Evolutionary conservation across 2,797 vertebrate genomes (phyloP).

Genomic region (Lindbergichthys nudifrons): DNA sequence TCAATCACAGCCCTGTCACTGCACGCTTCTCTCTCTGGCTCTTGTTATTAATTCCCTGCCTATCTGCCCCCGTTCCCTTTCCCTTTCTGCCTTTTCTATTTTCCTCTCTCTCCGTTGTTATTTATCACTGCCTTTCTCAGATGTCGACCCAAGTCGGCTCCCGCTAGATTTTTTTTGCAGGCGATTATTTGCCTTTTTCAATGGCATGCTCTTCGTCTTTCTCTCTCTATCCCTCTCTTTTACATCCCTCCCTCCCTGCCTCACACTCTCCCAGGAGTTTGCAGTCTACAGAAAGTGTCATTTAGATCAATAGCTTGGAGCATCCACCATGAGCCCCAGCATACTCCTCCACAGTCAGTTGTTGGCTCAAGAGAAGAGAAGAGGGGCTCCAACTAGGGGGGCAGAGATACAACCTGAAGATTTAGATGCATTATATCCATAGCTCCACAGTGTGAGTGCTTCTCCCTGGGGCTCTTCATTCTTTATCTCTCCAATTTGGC

Average conservation of each 20-base stretch:
- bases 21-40: constrained; percentile 12
- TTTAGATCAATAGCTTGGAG: constrained; percentile 73
- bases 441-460: constrained; percentile 20
- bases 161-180: constrained; percentile 30
- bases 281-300: constrained; percentile 66
- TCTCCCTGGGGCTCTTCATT: constrained; percentile 42
- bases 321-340: constrained; percentile 53
- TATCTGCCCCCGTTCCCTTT: constrained; percentile 10
- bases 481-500: constrained; percentile 47
- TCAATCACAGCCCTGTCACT: constrained; percentile 38
- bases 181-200: constrained; percentile 64
- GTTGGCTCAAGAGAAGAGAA: constrained; percentile 26
- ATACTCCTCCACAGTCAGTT: constrained; percentile 54
- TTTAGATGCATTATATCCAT: constrained; percentile 44
- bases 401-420: constrained; percentile 44
- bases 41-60: constrained; percentile 14
- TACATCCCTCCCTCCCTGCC: constrained; percentile 11
- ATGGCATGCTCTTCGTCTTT: constrained; percentile 53
- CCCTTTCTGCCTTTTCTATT: constrained; percentile 11
- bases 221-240: constrained; percentile 10
- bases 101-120: constrained; percentile 32
- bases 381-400: constrained; percentile 13
- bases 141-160: constrained; percentile 38
- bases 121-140: constrained; percentile 52
- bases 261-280: constrained; percentile 51